These are phyloP conservation scores for Pangasius djambal DNA, from an alignment of 2,797 vertebrate species.

Conservation along the genomic window DNA sequence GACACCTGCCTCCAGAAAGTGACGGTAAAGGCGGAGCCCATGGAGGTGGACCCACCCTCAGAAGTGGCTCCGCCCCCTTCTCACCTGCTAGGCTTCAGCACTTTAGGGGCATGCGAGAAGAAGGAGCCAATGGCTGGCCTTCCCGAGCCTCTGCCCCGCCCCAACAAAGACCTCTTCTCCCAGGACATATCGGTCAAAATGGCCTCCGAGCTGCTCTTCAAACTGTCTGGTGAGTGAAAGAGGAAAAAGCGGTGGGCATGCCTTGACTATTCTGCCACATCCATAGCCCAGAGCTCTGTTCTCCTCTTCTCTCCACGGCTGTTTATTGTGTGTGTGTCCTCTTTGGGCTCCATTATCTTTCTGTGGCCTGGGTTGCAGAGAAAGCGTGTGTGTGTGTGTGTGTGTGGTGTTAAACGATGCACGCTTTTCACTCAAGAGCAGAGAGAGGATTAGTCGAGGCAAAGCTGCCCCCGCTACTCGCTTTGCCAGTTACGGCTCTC, in stretches of 20 bases:
- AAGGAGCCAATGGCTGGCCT: slow-evolving; percentile 84
- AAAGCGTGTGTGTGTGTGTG: slow-evolving; percentile 43
- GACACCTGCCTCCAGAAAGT: slow-evolving; percentile 82
- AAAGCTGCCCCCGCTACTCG: slow-evolving; percentile 50
- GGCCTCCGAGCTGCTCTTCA: slow-evolving; percentile 98
- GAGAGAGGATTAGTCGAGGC: slow-evolving; percentile 54
- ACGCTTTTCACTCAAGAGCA: slow-evolving; percentile 49
- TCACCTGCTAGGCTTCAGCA: slow-evolving; percentile 87
- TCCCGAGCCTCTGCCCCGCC: slow-evolving; percentile 84
- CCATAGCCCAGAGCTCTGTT: background rate
- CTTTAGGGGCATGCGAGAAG: slow-evolving; percentile 90
- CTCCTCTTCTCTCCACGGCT: background rate
- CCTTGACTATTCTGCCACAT: background rate
- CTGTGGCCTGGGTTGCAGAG: slow-evolving; percentile 34
- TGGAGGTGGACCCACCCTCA: slow-evolving; percentile 92
- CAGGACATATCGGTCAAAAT: slow-evolving; percentile 99
- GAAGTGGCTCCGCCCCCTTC: slow-evolving; percentile 75
- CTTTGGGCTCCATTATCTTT: background rate
- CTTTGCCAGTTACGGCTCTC: slow-evolving; percentile 48
- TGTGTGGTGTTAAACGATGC: slow-evolving; percentile 53
- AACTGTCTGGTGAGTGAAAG: slow-evolving; percentile 87
- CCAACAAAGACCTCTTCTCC: slow-evolving; percentile 95
- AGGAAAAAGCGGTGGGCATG: background rate
- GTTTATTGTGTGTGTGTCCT: background rate
- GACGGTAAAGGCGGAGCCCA: slow-evolving; percentile 94